These are phyloP conservation scores for Drosophila pandora DNA, from an alignment of 1,140 invertebrate genomes.

Conservation along the genomic window DNA sequence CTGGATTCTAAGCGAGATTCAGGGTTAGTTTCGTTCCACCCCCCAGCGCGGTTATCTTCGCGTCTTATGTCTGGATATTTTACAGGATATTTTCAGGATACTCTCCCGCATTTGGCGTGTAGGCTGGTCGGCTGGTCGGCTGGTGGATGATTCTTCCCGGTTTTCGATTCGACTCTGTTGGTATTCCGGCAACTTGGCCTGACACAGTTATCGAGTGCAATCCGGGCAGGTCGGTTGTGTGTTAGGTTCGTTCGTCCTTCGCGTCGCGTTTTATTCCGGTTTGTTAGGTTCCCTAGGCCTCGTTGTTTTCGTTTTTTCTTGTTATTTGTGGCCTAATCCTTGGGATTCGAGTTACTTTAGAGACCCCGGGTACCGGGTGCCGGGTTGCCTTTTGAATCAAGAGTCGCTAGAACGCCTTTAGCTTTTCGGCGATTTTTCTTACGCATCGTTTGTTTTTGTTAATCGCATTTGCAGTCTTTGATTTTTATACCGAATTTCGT, in stretches of 20 bases:
- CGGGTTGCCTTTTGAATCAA: conserved; percentile 24
- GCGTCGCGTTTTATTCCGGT: conserved; percentile 58
- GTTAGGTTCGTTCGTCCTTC: conserved; percentile 24
- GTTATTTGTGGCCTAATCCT: conserved; percentile 49
- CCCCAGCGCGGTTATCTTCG: conserved; percentile 49
- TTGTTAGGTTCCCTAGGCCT: conserved; percentile 49
- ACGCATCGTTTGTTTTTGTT: conserved; percentile 38
- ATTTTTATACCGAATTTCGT: conserved; percentile 11
- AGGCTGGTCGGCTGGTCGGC: conserved; percentile 29
- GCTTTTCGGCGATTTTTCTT: conserved; percentile 23
- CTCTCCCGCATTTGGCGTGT: conserved; percentile 27
- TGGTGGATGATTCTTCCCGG: conserved; percentile 36
- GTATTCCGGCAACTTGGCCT: conserved; percentile 66
- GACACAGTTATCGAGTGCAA: conserved; percentile 83
- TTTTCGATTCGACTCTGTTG: conserved; percentile 33
- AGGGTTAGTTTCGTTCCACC: conserved; percentile 66
- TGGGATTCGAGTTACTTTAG: conserved; percentile 48
- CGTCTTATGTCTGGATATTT: conserved; percentile 52
- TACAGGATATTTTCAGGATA: conserved; percentile 20
- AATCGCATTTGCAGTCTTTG: conserved; percentile 51
- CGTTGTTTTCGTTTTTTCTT: conserved; percentile 33
- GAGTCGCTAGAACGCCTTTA: conserved; percentile 6
- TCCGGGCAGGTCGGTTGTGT: conserved; percentile 82
- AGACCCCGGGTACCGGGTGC: too few relatives aligned
- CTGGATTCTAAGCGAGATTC: too few relatives aligned